Evolutionary conservation across 2,113 vertebrate species (phyloP).

Genomic region (Vulpes ferrilata): DNA sequence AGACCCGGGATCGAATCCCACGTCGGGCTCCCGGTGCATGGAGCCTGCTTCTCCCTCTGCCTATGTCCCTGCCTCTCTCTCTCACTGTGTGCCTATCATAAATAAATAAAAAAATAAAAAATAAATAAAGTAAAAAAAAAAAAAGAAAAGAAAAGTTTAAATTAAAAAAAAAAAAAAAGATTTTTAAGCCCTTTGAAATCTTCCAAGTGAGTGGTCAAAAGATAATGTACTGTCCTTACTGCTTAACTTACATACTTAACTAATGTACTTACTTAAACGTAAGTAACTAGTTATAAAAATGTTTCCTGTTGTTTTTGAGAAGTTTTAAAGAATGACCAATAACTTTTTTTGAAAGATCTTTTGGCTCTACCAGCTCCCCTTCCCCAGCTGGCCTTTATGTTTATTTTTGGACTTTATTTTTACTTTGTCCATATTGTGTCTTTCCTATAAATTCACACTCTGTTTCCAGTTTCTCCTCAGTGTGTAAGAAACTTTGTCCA

Average conservation of each 20-base stretch:
- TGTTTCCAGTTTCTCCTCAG: background rate
- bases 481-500: background rate
- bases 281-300: conserved; percentile 15
- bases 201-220: background rate
- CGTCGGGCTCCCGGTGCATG: no score
- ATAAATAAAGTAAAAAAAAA: no score
- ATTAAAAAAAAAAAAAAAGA: no score
- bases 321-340: background rate
- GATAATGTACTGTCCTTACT: background rate
- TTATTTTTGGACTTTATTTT: background rate
- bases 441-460: background rate
- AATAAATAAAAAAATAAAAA: no score
- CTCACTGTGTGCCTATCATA: no score
- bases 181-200: conserved; percentile 34
- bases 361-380: background rate
- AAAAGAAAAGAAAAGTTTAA: no score
- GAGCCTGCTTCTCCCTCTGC: no score
- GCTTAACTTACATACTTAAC: background rate
- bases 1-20: no score
- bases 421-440: background rate
- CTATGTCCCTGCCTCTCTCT: no score
- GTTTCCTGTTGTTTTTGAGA: background rate
- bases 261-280: background rate
- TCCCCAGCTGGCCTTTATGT: background rate
- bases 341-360: background rate